Base-by-base conservation (phyloP, 2,888 invertebrate genomes). In the Andricus curvator region DNA sequence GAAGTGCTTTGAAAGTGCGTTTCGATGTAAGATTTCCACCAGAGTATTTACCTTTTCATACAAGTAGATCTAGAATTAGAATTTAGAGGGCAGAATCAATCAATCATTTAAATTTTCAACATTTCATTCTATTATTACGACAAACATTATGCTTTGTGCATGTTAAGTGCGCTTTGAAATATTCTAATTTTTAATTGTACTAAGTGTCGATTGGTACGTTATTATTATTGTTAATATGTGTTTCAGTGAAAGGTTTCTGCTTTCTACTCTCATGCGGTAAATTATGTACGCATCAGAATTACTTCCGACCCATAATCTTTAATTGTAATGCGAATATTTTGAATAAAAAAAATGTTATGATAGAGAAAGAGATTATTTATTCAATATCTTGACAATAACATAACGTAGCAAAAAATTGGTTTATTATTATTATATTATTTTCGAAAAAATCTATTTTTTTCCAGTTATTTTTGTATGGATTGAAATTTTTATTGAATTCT, bases 321-420 rank as follows among this genome's bases (percentile, higher is more conserved):
- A n/a, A 70, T 51, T 74, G 70, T 74, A 74, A 74, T 56, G 29
- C 29, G 33, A 74, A 56, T 74, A 74, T 74, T 74, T 74, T 74
- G 70, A 74, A 74, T 74, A 74, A 74, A 74, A 68, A 67, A 74
- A 74, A 70, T 62, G 22, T 62, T 62, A 62, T 25, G 9, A 25
- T 62, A 62, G 25, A 25, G n/a, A 56, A 56, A n/a, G 48, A 15
- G 48, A 48, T 15, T 17, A 4, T 15, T 48, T 15, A 17, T 48
- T 48, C 15, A 15, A 13, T 25, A 25, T 25, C 25, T 25, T 25
- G 2, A 25, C 25, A 25, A 1, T 25, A 25, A 25, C 25, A 25
- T 25, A 25, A 2, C 25, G 25, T 25, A 25, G 2, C 25, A 25
- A 25, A 25, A 25, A 25, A 25, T 25, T 25, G 25, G 1, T 25